Conservation (phyloP, 2,113 vertebrate genomes). For the Chaetodon trifascialis region DNA sequence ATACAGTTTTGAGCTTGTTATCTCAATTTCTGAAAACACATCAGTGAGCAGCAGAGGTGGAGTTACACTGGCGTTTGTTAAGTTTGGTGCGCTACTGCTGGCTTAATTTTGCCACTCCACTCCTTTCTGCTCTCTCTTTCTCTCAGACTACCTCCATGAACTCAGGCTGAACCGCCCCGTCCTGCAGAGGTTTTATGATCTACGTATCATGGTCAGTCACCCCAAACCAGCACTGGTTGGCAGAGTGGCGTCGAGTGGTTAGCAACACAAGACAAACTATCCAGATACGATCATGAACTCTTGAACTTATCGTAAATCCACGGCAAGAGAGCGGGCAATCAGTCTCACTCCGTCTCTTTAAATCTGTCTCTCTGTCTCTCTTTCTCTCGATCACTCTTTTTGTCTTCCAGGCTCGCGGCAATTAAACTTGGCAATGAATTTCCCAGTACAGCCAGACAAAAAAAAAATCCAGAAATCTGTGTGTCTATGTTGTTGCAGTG, state of each 20-base stretch:
- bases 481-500: slow-evolving; percentile 49
- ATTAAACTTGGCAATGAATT: slow-evolving; percentile 61
- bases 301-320: slow-evolving; percentile 73
- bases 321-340: slow-evolving; percentile 56
- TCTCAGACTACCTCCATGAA: slow-evolving; percentile 72
- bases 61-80: slow-evolving; percentile 29
- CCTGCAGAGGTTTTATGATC: slow-evolving; percentile 76
- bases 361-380: slow-evolving; percentile 32
- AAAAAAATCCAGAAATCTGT: slow-evolving; percentile 25
- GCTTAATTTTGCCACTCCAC: slow-evolving; percentile 15
- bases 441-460: slow-evolving; percentile 23
- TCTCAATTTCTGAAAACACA: slow-evolving; percentile 59
- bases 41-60: slow-evolving; percentile 32
- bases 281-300: slow-evolving; percentile 78
- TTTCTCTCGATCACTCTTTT: slow-evolving; percentile 41
- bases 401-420: slow-evolving; percentile 38
- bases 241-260: slow-evolving; percentile 78
- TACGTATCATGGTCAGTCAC: slow-evolving; percentile 78
- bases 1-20: slow-evolving; percentile 21
- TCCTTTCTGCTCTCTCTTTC: slow-evolving; percentile 3
- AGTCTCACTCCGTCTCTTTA: slow-evolving; percentile 64
- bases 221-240: slow-evolving; percentile 81
- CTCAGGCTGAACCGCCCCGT: slow-evolving; percentile 76
- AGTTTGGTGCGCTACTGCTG: slow-evolving; percentile 42
- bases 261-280: slow-evolving; percentile 74